A percentile compares a stretch with the other conserved stretches of the same genome.
phyloP scores from a whole-genome alignment of 2,797 vertebrate species.

The Brachyrhaphis roseni region DNA sequence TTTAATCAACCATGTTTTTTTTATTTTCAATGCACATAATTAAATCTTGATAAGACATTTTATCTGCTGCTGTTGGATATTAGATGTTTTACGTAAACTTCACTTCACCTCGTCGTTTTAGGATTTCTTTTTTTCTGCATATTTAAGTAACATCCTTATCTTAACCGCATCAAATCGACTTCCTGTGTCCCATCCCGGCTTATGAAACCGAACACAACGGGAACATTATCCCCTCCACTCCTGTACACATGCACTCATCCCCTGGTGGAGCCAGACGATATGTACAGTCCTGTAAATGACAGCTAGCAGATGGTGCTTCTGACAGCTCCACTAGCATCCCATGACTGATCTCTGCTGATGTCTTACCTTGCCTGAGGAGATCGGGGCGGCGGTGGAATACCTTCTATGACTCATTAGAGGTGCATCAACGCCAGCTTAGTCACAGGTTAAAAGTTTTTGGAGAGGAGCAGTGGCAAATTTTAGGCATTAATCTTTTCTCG shows the following conservation, averaged over 20 bases:
- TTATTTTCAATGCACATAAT: not conserved
- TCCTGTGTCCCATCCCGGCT: constrained; percentile 36
- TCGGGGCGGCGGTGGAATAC: constrained; percentile 24
- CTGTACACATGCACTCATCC: constrained; percentile 30
- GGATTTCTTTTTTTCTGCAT: not conserved
- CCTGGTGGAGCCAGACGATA: constrained; percentile 45
- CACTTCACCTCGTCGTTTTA: constrained; percentile 12
- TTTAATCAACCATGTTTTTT: not conserved
- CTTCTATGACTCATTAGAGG: constrained; percentile 56
- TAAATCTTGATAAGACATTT: not conserved
- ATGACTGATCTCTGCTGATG: constrained; percentile 35
- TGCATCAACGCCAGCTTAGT: constrained; percentile 54
- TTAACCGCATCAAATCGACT: constrained; percentile 34
- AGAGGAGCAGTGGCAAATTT: constrained; percentile 26
- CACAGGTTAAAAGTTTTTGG: constrained; percentile 62
- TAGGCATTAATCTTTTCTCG: constrained; percentile 60
- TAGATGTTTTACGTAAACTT: not conserved
- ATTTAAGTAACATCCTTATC: constrained; percentile 43
- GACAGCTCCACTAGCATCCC: constrained; percentile 48
- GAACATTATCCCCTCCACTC: constrained; percentile 54
- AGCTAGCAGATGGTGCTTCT: constrained; percentile 57
- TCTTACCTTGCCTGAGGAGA: constrained; percentile 34
- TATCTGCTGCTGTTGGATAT: not conserved
- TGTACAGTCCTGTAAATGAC: constrained; percentile 37
- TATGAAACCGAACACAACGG: constrained; percentile 43